Base-by-base conservation (phyloP, 2,888 invertebrate genomes). In the Pseudoips prasinana region DNA sequence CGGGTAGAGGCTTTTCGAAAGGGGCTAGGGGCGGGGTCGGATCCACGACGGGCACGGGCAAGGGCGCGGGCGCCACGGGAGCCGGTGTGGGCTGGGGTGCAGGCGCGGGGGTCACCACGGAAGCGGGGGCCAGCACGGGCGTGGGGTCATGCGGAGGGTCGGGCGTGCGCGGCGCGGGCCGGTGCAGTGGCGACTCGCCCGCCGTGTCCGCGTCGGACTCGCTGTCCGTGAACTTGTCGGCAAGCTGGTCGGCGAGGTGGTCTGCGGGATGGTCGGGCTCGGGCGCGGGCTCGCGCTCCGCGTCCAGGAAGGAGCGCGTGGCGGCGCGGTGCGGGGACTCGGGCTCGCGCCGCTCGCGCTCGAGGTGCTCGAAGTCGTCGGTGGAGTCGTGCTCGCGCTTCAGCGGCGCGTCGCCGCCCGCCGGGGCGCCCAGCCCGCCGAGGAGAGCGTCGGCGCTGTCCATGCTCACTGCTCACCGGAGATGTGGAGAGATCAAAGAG, bases 321-420 rank as follows among this genome's bases (percentile, higher is more conserved):
- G 75, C 77, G 35, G 64, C 57, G 39, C 76, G 78, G 36, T 67
- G 63, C 26, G 77, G 79, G 4, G 78, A 72, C 41, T 76, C 81
- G 22, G 66, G 58, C 33, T 84, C 83, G 33, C 77, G 81, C 42
- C 66, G 73, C 26, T 92, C 92, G 60, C 92, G 91, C 49, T 92
- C 93, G 50, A 94, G 83, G 73, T 94, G 93, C 74, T 94, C 94
- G 72, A 94, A 94, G 80, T 94, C 94, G 64, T 94, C 94, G 44
- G 92, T 86, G 17, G 94, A 94, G 69, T 94, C 93, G 64, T 91
- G 90, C 51, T 93, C 93, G 43, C 93, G 90, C 60, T 87, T 88
- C 64, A 86, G 69, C 25, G 50, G 34, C n/a, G 47, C 42, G 3
- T 55, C 58, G n/a, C 43, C 39, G 14, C 37, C 40, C 7, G 47